Base-by-base conservation (phyloP, 1,140 invertebrate species). In the Aleiodes sp. region DNA sequence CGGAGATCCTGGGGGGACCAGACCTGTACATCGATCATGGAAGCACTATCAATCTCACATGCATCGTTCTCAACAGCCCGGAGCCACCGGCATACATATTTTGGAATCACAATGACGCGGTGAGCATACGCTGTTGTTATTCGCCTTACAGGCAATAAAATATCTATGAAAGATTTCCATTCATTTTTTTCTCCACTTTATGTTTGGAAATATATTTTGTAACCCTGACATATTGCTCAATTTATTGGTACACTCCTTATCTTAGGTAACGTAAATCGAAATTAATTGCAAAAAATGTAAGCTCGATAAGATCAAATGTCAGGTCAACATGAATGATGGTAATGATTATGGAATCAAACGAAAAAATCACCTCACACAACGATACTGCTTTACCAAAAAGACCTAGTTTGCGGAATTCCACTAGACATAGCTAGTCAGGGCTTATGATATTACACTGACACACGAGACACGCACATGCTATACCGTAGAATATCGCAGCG, bases 41-140 rank as follows among this genome's bases (percentile, higher is more conserved):
- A 59, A 96, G 94, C 80, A 96, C 94, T 75, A 97, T 97, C 84
- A 97, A 97, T 87, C 88, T 97, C 71, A 97, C 95, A 43, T 97
- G 96, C 85, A 91, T 96, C 65, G 94, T 97, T 69, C 87, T 93
- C 59, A 94, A 94, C 80, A 95, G 94, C 78, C 95, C 95, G 12
- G 94, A 96, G 80, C 94, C 94, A 63, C 95, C 95, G 35, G 93
- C 93, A 43, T 96, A 94, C 84, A 96, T 97, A 80, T 96, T 95
- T 85, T 97, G 94, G 94, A 95, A 95, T 87, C 94, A 95, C 84
- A 94, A 96, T 85, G 91, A 94, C 82, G 93, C 92, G 78, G 94
- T 96, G 87, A 93, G 88, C n/a, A n/a, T 87, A 75, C 52, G 56
- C 70, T 28, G 52, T 24, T 52, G 16, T 52, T 52, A 21, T 52